Base-by-base conservation (phyloP, 2,888 invertebrate genomes). In the Epinotia nisella region DNA sequence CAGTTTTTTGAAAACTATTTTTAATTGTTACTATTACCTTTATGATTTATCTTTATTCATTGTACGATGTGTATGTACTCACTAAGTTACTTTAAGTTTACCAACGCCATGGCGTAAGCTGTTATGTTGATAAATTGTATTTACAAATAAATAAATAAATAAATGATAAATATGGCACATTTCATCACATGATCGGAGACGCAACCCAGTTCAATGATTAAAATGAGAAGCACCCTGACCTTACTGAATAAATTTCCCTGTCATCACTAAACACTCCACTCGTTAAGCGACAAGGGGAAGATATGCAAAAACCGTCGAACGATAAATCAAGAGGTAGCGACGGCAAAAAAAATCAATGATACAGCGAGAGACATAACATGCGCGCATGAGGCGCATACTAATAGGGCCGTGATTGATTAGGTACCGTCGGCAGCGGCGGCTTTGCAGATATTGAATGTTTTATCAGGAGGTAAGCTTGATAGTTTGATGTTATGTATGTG, bases 281-380 rank as follows among this genome's bases (percentile, higher is more conserved):
- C 59, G 56, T 65, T 70, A 61, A 55, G 41, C 60, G 55, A 71
- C 66, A 39, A 41, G 51, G 59, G 53, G 71, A 51, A 55, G 61
- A 72, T 56, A 72, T 56, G 72, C 61, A 68, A 65, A 61, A 61
- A 66, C 53, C 60, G 41, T 61, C 71, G 67, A 67, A 68, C 68
- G 68, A 73, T 73, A 73, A 73, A 73, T 73, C 73, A 73, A 17
- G 64, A 69, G 68, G 73, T 73, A 73, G 62, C 56, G 73, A 72
- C 67, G 67, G 68, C 72, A 72, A 73, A 73, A 73, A n/a, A 73
- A 73, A 73, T 73, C 73, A 73, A 73, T 73, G 73, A 73, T 68
- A 73, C 69, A 73, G 68, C 51, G 66, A 56, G 73, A 68, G 73
- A 72, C 72, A 67, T 72, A 72, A 68, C 72, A 61, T 56, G 72